Conservation (phyloP, 2,888 invertebrate species). For the Hyppa rectilinea region DNA sequence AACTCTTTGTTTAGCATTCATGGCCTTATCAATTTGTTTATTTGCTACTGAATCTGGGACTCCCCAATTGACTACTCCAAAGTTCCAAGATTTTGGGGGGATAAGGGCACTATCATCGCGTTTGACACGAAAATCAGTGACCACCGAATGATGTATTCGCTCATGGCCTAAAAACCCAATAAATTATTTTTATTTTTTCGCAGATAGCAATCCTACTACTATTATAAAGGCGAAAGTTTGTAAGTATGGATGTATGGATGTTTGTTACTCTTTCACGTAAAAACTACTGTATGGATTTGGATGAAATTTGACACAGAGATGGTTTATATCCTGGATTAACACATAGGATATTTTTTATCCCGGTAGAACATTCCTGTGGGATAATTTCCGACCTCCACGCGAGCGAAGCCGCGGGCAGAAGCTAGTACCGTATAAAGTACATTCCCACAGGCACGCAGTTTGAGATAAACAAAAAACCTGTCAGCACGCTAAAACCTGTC, state of each 20-base stretch:
- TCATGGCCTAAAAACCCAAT: background rate
- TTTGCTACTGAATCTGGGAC: conserved; percentile 2
- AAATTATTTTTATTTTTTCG: conserved; percentile 8
- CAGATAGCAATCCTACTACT: too few relatives aligned
- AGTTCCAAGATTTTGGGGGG: conserved; percentile 36
- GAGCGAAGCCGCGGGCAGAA: too few relatives aligned
- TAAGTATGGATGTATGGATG: too few relatives aligned
- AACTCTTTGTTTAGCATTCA: background rate
- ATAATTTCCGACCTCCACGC: too few relatives aligned
- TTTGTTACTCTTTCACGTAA: too few relatives aligned
- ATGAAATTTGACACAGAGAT: too few relatives aligned
- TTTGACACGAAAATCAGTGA: conserved; percentile 3
- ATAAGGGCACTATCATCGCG: conserved; percentile 14
- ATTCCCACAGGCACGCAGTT: conserved; percentile 17
- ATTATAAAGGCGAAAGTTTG: too few relatives aligned
- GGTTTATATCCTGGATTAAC: too few relatives aligned
- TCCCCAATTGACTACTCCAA: conserved; percentile 5
- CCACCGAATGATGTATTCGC: background rate
- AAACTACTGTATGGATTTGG: too few relatives aligned
- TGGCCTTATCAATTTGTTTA: background rate
- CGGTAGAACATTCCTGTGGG: too few relatives aligned
- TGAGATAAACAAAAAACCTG: conserved; percentile 42
- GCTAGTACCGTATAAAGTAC: too few relatives aligned
- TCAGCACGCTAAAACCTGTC: conserved; percentile 29
- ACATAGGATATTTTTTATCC: too few relatives aligned